Conservation (phyloP, 2,888 invertebrate genomes). For the Agrypnus murinus region DNA sequence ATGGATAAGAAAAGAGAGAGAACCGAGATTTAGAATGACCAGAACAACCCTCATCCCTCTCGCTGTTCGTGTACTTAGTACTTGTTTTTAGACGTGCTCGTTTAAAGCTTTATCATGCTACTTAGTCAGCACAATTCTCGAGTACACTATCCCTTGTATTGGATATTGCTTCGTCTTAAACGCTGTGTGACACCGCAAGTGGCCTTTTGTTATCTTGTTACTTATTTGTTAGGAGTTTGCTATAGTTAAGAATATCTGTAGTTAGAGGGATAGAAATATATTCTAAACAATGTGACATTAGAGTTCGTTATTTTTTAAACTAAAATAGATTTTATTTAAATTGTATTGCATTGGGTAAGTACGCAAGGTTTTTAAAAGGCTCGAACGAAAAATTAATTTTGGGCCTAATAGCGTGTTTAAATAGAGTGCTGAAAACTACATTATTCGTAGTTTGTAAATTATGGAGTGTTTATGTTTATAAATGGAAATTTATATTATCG, state of each 20-base stretch:
- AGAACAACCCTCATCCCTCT: slow-evolving; percentile 31
- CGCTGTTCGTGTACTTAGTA: slow-evolving; percentile 27
- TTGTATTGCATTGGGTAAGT: no score
- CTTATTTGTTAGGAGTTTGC: background rate
- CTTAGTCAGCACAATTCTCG: slow-evolving; percentile 52
- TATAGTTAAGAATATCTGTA: background rate
- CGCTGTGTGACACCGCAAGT: slow-evolving; percentile 37
- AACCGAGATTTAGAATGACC: slow-evolving; percentile 39
- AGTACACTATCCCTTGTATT: slow-evolving; percentile 36
- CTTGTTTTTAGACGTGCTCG: slow-evolving; percentile 53
- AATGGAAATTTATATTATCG: no score
- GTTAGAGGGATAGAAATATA: no score
- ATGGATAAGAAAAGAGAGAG: slow-evolving; percentile 36
- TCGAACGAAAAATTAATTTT: no score
- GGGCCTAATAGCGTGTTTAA: no score
- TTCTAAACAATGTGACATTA: no score
- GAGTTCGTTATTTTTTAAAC: no score
- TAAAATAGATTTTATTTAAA: no score
- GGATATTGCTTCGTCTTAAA: slow-evolving; percentile 32
- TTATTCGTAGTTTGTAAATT: no score
- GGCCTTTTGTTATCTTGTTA: slow-evolving; percentile 14
- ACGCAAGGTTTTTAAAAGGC: no score
- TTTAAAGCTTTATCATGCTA: slow-evolving; percentile 52
- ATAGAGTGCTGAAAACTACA: no score
- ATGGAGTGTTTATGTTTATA: no score